These are phyloP conservation scores for Diplodus sargus DNA, from an alignment of 2,797 vertebrate genomes.

Conservation along the genomic window DNA sequence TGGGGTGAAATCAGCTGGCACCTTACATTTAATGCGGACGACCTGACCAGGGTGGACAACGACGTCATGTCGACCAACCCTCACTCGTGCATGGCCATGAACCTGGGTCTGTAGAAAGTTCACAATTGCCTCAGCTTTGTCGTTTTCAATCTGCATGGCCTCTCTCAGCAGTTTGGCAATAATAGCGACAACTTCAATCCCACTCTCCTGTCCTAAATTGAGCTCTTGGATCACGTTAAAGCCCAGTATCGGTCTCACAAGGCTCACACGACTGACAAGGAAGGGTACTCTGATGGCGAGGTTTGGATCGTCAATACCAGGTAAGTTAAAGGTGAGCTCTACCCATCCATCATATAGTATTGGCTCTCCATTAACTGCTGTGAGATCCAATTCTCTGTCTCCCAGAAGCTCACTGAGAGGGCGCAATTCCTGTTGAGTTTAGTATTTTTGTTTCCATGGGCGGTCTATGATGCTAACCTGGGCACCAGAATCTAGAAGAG, in stretches of 20 bases:
- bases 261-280: slow-evolving; percentile 12
- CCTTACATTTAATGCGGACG: slow-evolving; percentile 10
- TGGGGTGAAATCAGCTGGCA: slow-evolving; percentile 20
- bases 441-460: slow-evolving; percentile 23
- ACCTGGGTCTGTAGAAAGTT: slow-evolving; percentile 22
- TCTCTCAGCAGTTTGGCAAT: slow-evolving; percentile 5
- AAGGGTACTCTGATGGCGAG: slow-evolving; percentile 22
- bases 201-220: slow-evolving; percentile 9
- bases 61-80: not conserved
- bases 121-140: slow-evolving; percentile 34
- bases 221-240: slow-evolving; percentile 39
- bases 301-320: slow-evolving; percentile 21
- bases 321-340: slow-evolving; percentile 26
- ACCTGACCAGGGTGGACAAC: slow-evolving; percentile 7
- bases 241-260: slow-evolving; percentile 1
- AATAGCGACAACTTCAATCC: not conserved
- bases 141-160: slow-evolving; percentile 25
- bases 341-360: slow-evolving; percentile 31
- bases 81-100: not conserved
- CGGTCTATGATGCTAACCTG: slow-evolving; percentile 18
- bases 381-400: not conserved
- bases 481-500: slow-evolving; percentile 13
- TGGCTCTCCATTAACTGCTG: not conserved
- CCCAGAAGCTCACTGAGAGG: slow-evolving; percentile 16
- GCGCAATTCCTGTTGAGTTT: slow-evolving; percentile 5